A percentile compares a stretch with the other conserved stretches of the same genome.
Evolutionary conservation across 2,888 invertebrate genomes (phyloP).

Genomic region (Blastobasis adustella): DNA sequence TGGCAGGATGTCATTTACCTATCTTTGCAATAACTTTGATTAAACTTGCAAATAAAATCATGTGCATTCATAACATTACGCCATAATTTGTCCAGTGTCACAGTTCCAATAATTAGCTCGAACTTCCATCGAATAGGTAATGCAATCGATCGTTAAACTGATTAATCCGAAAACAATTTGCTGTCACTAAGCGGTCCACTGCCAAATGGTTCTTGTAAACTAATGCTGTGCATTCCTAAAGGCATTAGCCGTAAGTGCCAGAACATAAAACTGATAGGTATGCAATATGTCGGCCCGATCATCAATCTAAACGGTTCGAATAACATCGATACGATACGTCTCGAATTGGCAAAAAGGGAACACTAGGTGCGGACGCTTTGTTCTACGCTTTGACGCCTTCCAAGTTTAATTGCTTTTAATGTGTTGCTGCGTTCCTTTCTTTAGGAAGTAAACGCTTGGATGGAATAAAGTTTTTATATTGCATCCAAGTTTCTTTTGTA

Average conservation of each 20-base stretch:
- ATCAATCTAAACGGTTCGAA: constrained; percentile 51
- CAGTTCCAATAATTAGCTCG: not conserved
- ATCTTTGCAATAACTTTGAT: no score
- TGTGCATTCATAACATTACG: no score
- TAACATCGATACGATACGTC: constrained; percentile 33
- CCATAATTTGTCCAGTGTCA: not conserved
- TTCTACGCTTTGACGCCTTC: constrained; percentile 22
- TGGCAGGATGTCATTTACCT: not conserved
- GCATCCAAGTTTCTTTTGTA: no score
- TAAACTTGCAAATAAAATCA: no score
- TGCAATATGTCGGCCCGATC: constrained; percentile 57
- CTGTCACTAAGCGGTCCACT: constrained; percentile 31
- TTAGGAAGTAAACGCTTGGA: no score
- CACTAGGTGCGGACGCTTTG: constrained; percentile 25
- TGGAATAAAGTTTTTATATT: no score
- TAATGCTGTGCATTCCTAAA: constrained; percentile 58
- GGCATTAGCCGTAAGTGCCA: constrained; percentile 61
- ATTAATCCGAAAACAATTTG: constrained; percentile 42
- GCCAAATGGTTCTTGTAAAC: constrained; percentile 37
- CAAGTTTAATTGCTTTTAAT: constrained; percentile 16
- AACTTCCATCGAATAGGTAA: constrained; percentile 17
- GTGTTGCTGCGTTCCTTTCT: no score
- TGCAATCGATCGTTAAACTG: constrained; percentile 30
- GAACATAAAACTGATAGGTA: constrained; percentile 70
- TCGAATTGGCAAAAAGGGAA: constrained; percentile 30